phyloP scores from a whole-genome alignment of 2,113 vertebrate species.

The Chamaetylas fuelleborni region DNA sequence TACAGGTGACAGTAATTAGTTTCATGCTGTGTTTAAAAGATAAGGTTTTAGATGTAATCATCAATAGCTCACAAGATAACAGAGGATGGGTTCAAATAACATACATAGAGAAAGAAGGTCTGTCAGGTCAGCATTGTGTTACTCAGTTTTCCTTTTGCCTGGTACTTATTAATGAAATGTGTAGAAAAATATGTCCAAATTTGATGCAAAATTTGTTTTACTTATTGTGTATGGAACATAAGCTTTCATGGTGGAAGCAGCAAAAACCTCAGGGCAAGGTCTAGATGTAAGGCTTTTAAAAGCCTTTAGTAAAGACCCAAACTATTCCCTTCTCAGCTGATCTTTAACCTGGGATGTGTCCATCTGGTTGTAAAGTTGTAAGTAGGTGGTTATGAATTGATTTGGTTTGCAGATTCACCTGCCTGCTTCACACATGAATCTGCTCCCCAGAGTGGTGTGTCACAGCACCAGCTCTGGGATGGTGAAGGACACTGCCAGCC shows the following conservation, averaged over 20 bases:
- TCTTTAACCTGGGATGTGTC: neutral
- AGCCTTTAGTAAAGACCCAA: neutral
- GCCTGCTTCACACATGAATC: neutral
- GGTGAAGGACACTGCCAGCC: neutral
- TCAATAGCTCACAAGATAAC: neutral
- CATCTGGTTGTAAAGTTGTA: neutral
- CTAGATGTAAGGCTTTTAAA: neutral
- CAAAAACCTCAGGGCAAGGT: neutral
- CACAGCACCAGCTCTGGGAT: neutral
- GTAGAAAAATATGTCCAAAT: neutral
- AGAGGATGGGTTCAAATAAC: neutral
- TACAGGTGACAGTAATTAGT: slow-evolving; percentile 9
- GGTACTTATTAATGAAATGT: neutral
- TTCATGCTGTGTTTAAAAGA: slow-evolving; percentile 42
- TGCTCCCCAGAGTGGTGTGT: neutral
- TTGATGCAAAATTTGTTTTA: neutral
- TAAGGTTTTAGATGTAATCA: neutral
- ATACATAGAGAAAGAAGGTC: neutral
- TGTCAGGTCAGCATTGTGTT: neutral
- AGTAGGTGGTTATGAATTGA: neutral
- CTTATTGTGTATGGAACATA: neutral
- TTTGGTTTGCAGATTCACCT: neutral
- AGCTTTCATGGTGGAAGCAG: neutral
- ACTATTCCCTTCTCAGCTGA: neutral
- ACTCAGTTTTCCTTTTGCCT: neutral